Evolutionary conservation across 2,113 vertebrate genomes (phyloP).

Genomic region (Grammomys surdaster): DNA sequence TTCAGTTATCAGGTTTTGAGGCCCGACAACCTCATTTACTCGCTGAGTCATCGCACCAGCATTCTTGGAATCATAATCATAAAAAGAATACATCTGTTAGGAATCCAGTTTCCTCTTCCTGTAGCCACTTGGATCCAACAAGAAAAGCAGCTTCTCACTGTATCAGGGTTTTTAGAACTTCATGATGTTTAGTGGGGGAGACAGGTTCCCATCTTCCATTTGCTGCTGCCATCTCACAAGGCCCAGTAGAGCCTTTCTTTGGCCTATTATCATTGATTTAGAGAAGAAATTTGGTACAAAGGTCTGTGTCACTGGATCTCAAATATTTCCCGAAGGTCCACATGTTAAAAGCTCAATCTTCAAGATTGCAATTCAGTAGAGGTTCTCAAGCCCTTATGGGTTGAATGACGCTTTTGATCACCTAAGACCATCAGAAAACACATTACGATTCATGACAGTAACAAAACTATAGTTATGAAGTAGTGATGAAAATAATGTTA

Average conservation of each 20-base stretch:
- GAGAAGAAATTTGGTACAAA: not conserved
- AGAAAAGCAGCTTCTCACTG: slow-evolving; percentile 38
- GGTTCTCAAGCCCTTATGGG: not conserved
- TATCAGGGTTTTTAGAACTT: not conserved
- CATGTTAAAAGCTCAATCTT: not conserved
- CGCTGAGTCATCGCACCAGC: not conserved
- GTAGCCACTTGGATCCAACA: slow-evolving; percentile 22
- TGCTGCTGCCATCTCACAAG: not conserved
- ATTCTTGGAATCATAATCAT: not conserved
- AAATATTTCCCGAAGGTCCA: not conserved
- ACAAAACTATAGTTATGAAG: not conserved
- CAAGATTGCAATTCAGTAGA: not conserved
- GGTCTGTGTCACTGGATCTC: not conserved
- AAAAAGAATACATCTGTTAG: not conserved
- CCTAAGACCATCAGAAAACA: not conserved
- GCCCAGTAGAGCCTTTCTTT: not conserved
- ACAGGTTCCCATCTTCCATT: not conserved
- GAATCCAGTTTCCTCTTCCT: slow-evolving; percentile 1
- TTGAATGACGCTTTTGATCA: not conserved
- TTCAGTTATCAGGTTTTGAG: not conserved
- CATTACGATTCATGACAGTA: not conserved
- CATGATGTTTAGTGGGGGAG: not conserved
- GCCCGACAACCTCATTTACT: not conserved
- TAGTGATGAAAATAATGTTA: not conserved
- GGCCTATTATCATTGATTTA: not conserved